Evolutionary conservation across 2,797 vertebrate genomes (phyloP), one percentile per base, ranked within the genome.

Genomic region (Sebastes reedi): DNA sequence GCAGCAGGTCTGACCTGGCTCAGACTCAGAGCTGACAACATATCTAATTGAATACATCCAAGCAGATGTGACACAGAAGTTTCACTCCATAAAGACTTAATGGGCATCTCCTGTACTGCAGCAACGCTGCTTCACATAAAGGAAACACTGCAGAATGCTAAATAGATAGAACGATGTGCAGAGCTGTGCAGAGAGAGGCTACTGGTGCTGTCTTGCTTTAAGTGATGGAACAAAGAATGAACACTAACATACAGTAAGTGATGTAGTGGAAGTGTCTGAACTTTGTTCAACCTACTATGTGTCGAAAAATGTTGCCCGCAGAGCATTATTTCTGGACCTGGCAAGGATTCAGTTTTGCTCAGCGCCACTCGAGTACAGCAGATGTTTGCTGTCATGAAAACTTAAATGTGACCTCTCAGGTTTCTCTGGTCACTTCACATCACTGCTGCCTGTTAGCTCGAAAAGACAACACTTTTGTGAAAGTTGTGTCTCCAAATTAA

Each of bases 301-400:
- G 42, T 46, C 14, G 42, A 46, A 46, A 46, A 46, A 46, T 46
- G 32, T 32, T 42, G 32, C 30, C 65, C 30, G 30, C 32, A 55
- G 29, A 84, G 14, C 13, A 66, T 13, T 36, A 36, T 61, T 20
- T 72, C 46, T 67, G 54, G 18, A 79, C 5, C 11, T 73, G 80
- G 77, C 75, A 62, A 42, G 13, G 52, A 36, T 64, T 80, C 79
- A 68, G 68, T 13, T 81, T 14, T 69, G 42, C 66, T 83, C 75
- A 34, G 64, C 65, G 30, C 36, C 0, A 2, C 13, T 52, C 1
- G 10, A 66, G 25, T 2, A 22, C 5, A 42, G 55, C 80, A 86
- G 77, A 86, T 81, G 81, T 81, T 79, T 29, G 67, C 68, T 72
- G 81, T 76, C 84, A 78, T 2, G 22, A 16, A 3, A 4, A 36